These are phyloP conservation scores for Nomada ruficornis DNA, from an alignment of 2,888 invertebrate genomes.

Conservation along the genomic window DNA sequence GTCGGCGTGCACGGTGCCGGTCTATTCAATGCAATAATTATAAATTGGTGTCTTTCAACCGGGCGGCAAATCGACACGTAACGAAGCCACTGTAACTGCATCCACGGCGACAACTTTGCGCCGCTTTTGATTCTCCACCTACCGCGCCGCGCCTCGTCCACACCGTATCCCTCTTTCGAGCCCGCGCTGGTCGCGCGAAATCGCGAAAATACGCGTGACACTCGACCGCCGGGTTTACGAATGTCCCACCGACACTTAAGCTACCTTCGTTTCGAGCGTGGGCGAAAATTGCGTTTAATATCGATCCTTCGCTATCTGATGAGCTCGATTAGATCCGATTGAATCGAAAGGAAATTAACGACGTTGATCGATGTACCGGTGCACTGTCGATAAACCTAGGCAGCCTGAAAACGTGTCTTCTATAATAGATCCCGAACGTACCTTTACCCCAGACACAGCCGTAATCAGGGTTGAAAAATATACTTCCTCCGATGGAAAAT, in stretches of 20 bases:
- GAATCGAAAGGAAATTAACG: conserved; percentile 58
- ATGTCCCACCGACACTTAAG: conserved; percentile 20
- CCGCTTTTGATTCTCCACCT: conserved; percentile 52
- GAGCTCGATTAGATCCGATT: conserved; percentile 53
- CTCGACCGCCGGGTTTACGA: conserved; percentile 35
- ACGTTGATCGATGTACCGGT: conserved; percentile 44
- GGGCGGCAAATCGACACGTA: conserved; percentile 79
- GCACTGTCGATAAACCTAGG: not conserved
- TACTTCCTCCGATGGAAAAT: not conserved
- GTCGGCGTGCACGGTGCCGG: conserved; percentile 68
- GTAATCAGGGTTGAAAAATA: not conserved
- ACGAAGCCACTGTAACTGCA: conserved; percentile 83
- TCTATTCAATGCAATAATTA: conserved; percentile 80
- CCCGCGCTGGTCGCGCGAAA: conserved; percentile 35
- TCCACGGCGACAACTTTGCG: conserved; percentile 81
- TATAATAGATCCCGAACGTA: not conserved
- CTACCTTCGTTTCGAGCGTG: conserved; percentile 34
- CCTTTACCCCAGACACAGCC: not conserved
- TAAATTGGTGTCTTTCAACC: conserved; percentile 81
- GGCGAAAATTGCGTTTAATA: conserved; percentile 45
- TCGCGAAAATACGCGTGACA: conserved; percentile 38
- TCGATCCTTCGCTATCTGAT: conserved; percentile 51
- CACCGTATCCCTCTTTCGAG: not conserved
- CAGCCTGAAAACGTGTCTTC: conserved; percentile 23
- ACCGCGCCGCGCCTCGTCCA: not conserved